phyloP scores from a whole-genome alignment of 2,888 invertebrate species.

The Noctuana brunneofusca region DNA sequence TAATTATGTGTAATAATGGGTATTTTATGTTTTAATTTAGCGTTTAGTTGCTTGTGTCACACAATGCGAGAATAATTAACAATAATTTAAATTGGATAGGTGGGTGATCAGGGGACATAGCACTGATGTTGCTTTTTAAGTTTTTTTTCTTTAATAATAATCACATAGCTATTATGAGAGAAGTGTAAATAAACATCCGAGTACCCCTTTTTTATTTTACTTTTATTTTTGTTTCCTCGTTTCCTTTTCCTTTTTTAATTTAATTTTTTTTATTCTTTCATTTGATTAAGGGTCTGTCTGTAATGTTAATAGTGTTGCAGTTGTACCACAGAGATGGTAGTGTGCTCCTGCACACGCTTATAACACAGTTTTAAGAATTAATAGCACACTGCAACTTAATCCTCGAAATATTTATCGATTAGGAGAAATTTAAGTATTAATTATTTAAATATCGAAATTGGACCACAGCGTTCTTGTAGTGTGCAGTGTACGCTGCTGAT shows the following conservation, averaged over 20 bases:
- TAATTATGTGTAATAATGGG: conserved; percentile 69
- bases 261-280: conserved; percentile 11
- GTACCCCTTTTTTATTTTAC: conserved; percentile 80
- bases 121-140: conserved; percentile 72
- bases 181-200: conserved; percentile 82
- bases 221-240: conserved; percentile 64
- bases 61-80: conserved; percentile 68
- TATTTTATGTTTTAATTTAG: conserved; percentile 75
- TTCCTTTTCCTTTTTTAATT: conserved; percentile 32
- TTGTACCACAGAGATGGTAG: conserved; percentile 9
- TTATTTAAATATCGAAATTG: conserved; percentile 24
- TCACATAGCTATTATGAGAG: conserved; percentile 77
- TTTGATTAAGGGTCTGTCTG: conserved; percentile 50
- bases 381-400: not conserved
- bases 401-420: conserved; percentile 41
- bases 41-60: conserved; percentile 63
- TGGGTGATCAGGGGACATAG: conserved; percentile 73
- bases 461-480: conserved; percentile 37
- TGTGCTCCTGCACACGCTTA: conserved; percentile 16
- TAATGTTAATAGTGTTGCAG: conserved; percentile 35
- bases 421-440: not conserved
- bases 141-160: conserved; percentile 77
- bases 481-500: conserved; percentile 35
- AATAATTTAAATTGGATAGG: conserved; percentile 69
- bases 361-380: not conserved